Conservation (phyloP, 2,113 vertebrate genomes). For the Nymphicus hollandicus region DNA sequence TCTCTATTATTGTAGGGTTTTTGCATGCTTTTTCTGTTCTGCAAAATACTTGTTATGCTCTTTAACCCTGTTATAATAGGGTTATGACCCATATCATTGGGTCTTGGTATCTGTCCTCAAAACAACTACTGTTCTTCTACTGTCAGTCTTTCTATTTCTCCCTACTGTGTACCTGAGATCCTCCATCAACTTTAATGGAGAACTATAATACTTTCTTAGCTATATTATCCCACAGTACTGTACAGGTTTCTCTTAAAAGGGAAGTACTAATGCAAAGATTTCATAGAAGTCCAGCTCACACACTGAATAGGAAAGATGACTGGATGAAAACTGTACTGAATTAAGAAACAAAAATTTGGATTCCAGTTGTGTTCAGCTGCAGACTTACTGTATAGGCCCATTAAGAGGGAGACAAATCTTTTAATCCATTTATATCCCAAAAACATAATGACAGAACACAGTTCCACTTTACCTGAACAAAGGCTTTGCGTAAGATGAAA, state of each 20-base stretch:
- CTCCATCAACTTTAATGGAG: not conserved
- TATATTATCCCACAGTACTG: not conserved
- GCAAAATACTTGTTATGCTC: not conserved
- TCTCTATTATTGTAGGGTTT: fast-evolving
- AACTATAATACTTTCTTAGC: not conserved
- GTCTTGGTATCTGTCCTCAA: not conserved
- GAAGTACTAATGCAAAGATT: not conserved
- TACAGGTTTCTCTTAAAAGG: not conserved
- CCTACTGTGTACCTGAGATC: not conserved
- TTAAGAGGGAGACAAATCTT: not conserved
- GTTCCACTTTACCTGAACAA: not conserved
- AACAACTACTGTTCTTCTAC: not conserved
- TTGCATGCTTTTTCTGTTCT: not conserved
- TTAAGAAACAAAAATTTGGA: not conserved
- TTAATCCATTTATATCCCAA: not conserved
- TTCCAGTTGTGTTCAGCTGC: not conserved
- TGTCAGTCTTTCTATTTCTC: not conserved
- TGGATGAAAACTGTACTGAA: not conserved
- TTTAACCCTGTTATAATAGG: not conserved
- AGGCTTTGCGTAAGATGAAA: not conserved
- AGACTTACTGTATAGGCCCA: not conserved
- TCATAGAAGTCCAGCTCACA: not conserved
- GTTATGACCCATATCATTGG: not conserved
- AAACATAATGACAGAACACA: not conserved
- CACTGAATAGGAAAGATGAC: not conserved